These are phyloP conservation scores for Myotis yumanensis DNA, from an alignment of 2,113 vertebrate genomes.

Conservation along the genomic window DNA sequence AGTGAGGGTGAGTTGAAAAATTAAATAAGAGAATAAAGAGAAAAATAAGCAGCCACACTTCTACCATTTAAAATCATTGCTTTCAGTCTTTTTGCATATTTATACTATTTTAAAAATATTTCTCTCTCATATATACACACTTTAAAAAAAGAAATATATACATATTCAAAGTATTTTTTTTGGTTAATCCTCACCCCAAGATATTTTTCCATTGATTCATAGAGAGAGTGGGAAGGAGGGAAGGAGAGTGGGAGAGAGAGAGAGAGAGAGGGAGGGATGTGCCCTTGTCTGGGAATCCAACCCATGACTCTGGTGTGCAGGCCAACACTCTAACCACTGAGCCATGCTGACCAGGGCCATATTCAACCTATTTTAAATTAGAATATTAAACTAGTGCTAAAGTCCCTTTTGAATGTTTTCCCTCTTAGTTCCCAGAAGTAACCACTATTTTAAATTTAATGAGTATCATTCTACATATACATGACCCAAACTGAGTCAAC, in stretches of 20 bases:
- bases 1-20: not conserved
- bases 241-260: too few relatives aligned
- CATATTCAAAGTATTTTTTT: not conserved
- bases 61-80: conserved; percentile 6
- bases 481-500: not conserved
- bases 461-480: not conserved
- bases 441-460: not conserved
- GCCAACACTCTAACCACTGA: too few relatives aligned
- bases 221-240: too few relatives aligned
- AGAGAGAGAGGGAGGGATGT: too few relatives aligned
- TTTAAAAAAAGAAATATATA: not conserved
- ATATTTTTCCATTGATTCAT: too few relatives aligned
- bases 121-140: not conserved
- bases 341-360: not conserved
- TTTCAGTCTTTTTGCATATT: not conserved
- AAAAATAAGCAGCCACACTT: not conserved
- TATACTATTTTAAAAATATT: not conserved
- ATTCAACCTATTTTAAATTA: not conserved
- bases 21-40: not conserved
- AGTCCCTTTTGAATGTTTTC: not conserved
- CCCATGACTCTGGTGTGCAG: too few relatives aligned
- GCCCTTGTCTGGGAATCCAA: too few relatives aligned
- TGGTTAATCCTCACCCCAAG: too few relatives aligned
- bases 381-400: not conserved
- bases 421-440: not conserved